phyloP scores from a whole-genome alignment of 53 echinoderm and acorn worm genomes.

The Stichopus horrens region DNA sequence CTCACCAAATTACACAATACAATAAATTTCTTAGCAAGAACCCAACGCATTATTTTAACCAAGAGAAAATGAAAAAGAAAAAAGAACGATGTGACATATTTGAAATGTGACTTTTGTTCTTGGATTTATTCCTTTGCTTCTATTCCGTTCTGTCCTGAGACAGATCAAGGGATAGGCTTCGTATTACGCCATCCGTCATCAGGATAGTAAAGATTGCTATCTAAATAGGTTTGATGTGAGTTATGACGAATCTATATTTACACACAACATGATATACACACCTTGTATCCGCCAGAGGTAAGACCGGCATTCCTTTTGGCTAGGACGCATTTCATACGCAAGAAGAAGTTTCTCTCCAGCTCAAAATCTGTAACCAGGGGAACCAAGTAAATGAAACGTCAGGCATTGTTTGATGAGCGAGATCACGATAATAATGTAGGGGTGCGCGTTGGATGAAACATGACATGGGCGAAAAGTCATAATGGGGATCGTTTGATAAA shows the following conservation, averaged over 20 bases:
- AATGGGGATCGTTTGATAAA: too few species aligned
- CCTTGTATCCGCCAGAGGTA: slow-evolving; percentile 95
- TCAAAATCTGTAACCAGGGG: slow-evolving; percentile 74
- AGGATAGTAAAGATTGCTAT: not conserved
- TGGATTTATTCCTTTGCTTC: too few species aligned
- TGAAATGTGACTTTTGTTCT: too few species aligned
- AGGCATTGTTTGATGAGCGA: not conserved
- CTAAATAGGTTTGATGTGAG: not conserved
- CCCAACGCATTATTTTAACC: too few species aligned
- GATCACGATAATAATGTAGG: too few species aligned
- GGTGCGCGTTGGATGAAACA: too few species aligned
- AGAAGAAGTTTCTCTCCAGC: slow-evolving; percentile 92
- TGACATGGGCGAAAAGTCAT: too few species aligned
- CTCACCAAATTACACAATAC: too few species aligned
- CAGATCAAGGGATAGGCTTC: not conserved
- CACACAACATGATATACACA: slow-evolving; percentile 22
- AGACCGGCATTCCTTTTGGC: slow-evolving; percentile 97
- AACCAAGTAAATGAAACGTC: not conserved
- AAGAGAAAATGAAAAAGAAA: too few species aligned
- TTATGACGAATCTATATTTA: not conserved
- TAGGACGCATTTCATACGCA: slow-evolving; percentile 97
- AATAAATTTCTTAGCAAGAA: too few species aligned
- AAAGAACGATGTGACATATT: too few species aligned
- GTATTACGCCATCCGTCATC: not conserved
- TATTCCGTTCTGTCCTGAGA: not conserved